Evolutionary conservation across 2,888 invertebrate species (phyloP).

Genomic region (Megalurothrips usitatus): DNA sequence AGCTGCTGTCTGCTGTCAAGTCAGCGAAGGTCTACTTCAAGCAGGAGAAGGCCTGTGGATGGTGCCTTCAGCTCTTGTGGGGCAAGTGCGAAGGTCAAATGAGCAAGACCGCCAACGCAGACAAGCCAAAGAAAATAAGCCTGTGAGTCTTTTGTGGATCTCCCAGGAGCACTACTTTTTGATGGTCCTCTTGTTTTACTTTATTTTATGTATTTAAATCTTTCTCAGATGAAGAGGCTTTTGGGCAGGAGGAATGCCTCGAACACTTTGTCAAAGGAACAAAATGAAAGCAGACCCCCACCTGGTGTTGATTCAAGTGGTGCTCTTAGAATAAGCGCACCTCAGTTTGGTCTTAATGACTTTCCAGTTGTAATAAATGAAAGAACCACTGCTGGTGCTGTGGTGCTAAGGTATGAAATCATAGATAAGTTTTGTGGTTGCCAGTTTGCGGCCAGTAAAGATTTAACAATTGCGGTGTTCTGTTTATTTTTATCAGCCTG

Average conservation of each 20-base stretch:
- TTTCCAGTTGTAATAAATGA: slow-evolving; percentile 46
- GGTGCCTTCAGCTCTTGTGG: slow-evolving; percentile 67
- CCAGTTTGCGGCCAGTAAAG: background rate
- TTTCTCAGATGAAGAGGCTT: slow-evolving; percentile 42
- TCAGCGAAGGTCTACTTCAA: slow-evolving; percentile 77
- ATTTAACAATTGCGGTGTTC: background rate
- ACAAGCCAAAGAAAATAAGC: slow-evolving; percentile 42
- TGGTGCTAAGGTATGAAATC: slow-evolving; percentile 46
- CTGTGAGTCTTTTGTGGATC: slow-evolving; percentile 36
- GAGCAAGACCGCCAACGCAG: slow-evolving; percentile 45
- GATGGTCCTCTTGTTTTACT: background rate
- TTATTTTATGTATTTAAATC: slow-evolving; percentile 30
- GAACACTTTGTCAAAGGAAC: background rate
- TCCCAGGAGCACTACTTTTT: background rate
- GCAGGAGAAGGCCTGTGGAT: slow-evolving; percentile 74
- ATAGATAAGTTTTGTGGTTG: background rate
- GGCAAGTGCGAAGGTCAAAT: slow-evolving; percentile 55
- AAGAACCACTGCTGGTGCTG: slow-evolving; percentile 49
- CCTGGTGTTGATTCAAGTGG: background rate
- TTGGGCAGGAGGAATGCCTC: slow-evolving; percentile 39
- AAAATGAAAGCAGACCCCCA: background rate
- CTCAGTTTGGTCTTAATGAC: slow-evolving; percentile 44
- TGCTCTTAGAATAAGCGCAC: slow-evolving; percentile 42
- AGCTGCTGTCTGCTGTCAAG: slow-evolving; percentile 81
- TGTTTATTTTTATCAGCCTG: background rate